phyloP scores from a whole-genome alignment of 2,888 invertebrate genomes.

The Eupithecia subumbrata region DNA sequence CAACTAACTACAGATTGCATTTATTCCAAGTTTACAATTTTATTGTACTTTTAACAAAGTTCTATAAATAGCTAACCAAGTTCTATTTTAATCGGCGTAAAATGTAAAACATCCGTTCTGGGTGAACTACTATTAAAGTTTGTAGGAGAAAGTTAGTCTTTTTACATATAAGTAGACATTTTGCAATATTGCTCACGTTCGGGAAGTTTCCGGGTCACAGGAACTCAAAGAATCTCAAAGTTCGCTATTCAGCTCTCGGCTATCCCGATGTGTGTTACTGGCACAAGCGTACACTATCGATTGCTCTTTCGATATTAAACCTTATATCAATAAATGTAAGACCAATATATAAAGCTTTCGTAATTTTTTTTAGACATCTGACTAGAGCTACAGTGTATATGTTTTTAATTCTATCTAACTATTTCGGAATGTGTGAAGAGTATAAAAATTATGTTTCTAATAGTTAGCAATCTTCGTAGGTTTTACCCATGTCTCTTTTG shows the following conservation, averaged over 20 bases:
- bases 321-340: constrained; percentile 17
- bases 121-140: constrained; percentile 56
- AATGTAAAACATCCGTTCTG: constrained; percentile 54
- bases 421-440: too few species aligned
- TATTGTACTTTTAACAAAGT: constrained; percentile 40
- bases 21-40: constrained; percentile 44
- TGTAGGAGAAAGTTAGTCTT: constrained; percentile 61
- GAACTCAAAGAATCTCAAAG: constrained; percentile 63
- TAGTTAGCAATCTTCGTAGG: neutral
- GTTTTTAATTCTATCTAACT: too few species aligned
- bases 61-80: constrained; percentile 37
- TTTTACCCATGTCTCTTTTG: neutral
- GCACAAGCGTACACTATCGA: constrained; percentile 35
- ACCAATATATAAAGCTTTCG: neutral
- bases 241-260: constrained; percentile 59
- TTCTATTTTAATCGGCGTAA: constrained; percentile 53
- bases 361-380: neutral
- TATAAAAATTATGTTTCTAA: too few species aligned
- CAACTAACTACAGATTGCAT: constrained; percentile 32
- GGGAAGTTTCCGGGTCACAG: constrained; percentile 67
- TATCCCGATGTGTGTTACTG: constrained; percentile 58
- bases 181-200: constrained; percentile 66
- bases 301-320: constrained; percentile 18
- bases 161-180: constrained; percentile 64
- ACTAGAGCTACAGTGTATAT: too few species aligned